Conservation (phyloP, 1,140 invertebrate genomes). For the Zaprionus tsacasi region DNA sequence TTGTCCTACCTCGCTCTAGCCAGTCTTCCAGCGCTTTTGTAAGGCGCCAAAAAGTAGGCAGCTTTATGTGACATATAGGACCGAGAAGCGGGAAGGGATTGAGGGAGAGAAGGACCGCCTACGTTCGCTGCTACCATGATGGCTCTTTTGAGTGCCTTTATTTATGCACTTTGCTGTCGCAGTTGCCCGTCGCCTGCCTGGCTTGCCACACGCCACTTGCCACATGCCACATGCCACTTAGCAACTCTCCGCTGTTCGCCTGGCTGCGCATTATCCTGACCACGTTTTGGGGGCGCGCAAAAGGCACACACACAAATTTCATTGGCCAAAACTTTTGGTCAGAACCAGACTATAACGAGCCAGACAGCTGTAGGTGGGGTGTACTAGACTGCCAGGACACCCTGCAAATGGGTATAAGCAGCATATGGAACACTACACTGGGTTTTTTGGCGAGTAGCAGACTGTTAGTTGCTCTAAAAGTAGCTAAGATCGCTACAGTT, state of each 20-base stretch:
- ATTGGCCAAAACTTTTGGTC: conserved; percentile 45
- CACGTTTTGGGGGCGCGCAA: conserved; percentile 3
- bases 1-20: no score
- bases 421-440: no score
- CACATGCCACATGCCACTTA: conserved; percentile 1
- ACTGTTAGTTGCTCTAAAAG: not conserved
- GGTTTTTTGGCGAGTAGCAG: no score
- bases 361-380: not conserved
- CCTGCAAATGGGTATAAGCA: not conserved
- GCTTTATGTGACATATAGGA: conserved; percentile 23
- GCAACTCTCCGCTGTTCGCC: conserved; percentile 15
- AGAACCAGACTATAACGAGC: not conserved
- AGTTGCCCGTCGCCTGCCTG: not conserved
- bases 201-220: not conserved
- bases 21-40: conserved; percentile 18
- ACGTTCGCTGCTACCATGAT: not conserved
- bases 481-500: not conserved
- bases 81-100: not conserved
- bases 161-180: conserved; percentile 54
- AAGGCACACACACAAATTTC: conserved; percentile 33
- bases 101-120: not conserved
- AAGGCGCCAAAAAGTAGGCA: conserved; percentile 53
- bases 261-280: conserved; percentile 12
- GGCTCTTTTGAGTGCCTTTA: conserved; percentile 38
- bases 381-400: not conserved